Conservation (phyloP, 2,113 vertebrate genomes). For the Tympanuchus pallidicinctus region DNA sequence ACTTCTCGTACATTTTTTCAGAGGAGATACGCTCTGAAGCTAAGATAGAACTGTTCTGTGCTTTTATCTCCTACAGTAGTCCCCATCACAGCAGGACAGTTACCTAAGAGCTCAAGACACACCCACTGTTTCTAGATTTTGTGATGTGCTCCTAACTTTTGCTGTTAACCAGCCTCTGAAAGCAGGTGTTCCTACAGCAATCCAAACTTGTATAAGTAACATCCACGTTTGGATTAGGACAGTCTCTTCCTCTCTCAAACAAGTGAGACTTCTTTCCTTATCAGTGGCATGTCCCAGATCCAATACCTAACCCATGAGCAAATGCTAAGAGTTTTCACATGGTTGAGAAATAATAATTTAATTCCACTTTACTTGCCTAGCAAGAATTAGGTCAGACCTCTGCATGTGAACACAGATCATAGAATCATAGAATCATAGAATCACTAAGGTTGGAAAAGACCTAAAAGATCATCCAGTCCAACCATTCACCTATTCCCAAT, state of each 20-base stretch:
- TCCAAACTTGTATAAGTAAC: background rate
- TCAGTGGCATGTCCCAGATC: background rate
- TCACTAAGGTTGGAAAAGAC: no score
- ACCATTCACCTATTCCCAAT: no score
- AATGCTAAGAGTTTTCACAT: background rate
- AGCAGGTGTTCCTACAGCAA: background rate
- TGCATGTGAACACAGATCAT: accelerated
- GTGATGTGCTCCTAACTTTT: background rate
- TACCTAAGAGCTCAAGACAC: background rate
- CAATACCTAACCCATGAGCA: background rate
- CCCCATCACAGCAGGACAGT: background rate
- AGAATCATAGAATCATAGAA: no score
- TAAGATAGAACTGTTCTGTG: background rate
- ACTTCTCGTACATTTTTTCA: background rate
- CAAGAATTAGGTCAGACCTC: background rate
- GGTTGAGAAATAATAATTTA: background rate
- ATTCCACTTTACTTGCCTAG: background rate
- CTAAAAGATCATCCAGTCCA: no score
- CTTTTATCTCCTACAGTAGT: background rate
- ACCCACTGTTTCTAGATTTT: accelerated
- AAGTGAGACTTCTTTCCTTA: background rate
- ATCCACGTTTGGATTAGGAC: background rate
- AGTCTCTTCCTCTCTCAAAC: background rate
- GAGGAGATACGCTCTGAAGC: background rate
- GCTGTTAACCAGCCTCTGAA: background rate